These are phyloP conservation scores for Origma solitaria DNA, from an alignment of 2,113 vertebrate genomes.

Conservation along the genomic window DNA sequence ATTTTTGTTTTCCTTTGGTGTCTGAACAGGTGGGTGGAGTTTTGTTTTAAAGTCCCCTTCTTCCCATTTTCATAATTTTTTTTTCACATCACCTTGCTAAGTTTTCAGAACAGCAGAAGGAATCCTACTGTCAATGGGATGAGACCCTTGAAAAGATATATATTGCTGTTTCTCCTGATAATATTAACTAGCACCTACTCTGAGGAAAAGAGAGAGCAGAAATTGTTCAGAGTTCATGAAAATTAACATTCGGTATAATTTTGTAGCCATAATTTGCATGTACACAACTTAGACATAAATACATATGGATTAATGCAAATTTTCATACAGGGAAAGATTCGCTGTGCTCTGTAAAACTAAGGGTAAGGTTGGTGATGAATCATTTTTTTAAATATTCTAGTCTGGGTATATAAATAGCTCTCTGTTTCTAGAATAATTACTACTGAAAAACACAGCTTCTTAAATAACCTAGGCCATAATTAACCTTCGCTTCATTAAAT, in stretches of 20 bases:
- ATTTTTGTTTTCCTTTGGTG: neutral
- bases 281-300: slow-evolving; percentile 43
- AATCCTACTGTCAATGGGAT: neutral
- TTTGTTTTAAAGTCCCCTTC: neutral
- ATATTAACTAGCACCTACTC: neutral
- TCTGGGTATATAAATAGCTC: slow-evolving; percentile 46
- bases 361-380: slow-evolving; percentile 44
- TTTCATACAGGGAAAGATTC: slow-evolving; percentile 1
- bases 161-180: neutral
- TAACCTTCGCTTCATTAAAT: slow-evolving; percentile 47
- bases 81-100: neutral
- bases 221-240: slow-evolving; percentile 1
- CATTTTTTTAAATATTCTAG: slow-evolving; percentile 35
- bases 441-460: slow-evolving; percentile 15
- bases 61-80: neutral
- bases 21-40: neutral
- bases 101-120: neutral
- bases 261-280: slow-evolving; percentile 11
- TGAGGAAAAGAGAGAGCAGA: neutral
- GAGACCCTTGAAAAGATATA: neutral
- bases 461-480: slow-evolving; percentile 47
- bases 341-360: slow-evolving; percentile 13
- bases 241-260: slow-evolving; percentile 4
- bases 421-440: slow-evolving; percentile 55
- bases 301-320: slow-evolving; percentile 57